phyloP scores from a whole-genome alignment of 2,113 vertebrate species.

The Sphaerodactylus townsendi region DNA sequence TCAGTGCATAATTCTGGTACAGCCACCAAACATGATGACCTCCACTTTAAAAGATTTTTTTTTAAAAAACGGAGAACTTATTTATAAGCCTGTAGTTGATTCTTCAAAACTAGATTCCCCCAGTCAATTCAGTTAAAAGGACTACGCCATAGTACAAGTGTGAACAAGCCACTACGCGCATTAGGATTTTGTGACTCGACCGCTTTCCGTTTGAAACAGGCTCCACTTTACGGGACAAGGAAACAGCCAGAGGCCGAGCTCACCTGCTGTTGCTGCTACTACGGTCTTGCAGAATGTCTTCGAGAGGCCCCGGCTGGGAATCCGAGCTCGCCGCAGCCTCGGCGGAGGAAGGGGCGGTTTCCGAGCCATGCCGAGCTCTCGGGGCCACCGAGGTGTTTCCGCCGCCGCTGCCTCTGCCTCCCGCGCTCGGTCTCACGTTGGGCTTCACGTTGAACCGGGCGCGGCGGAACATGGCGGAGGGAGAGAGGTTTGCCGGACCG shows the following conservation, averaged over 20 bases:
- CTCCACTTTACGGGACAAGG: neutral
- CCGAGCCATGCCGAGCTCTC: neutral
- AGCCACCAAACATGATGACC: too few relatives aligned
- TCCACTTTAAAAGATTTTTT: too few relatives aligned
- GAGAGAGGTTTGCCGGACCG: neutral
- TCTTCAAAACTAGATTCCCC: too few relatives aligned
- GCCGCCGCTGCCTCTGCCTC: conserved; percentile 45
- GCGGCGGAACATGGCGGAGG: conserved; percentile 84
- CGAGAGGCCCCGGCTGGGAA: neutral
- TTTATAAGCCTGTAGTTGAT: too few relatives aligned
- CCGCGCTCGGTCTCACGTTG: conserved; percentile 78
- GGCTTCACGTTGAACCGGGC: conserved; percentile 88
- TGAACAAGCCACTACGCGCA: neutral
- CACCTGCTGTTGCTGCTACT: neutral
- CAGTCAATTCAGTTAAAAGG: neutral
- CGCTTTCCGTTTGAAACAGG: too few relatives aligned
- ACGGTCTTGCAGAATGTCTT: neutral
- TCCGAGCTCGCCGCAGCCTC: neutral
- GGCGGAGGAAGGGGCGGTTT: neutral
- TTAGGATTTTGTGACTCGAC: neutral
- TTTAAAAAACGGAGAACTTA: too few relatives aligned
- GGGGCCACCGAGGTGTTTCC: neutral
- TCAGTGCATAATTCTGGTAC: too few relatives aligned
- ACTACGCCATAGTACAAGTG: neutral
- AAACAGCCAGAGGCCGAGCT: neutral